These are phyloP conservation scores for Microcaecilia unicolor DNA, from an alignment of 2,797 vertebrate genomes.

Conservation along the genomic window DNA sequence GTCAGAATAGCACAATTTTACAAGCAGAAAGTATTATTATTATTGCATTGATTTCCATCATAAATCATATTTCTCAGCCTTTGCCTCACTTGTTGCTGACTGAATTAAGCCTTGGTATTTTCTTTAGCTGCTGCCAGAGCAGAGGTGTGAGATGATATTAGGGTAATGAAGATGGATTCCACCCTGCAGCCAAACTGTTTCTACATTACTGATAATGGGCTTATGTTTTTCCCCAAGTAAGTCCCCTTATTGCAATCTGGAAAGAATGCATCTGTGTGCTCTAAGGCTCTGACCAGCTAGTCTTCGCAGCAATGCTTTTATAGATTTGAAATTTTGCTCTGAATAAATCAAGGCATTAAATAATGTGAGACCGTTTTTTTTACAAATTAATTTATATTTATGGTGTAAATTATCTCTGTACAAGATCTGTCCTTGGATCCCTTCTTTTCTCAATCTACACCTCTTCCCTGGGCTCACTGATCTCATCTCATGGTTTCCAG, in stretches of 20 bases:
- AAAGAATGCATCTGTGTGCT: conserved; percentile 23
- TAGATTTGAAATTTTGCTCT: too few relatives aligned
- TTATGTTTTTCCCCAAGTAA: conserved; percentile 31
- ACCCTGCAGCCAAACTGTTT: conserved; percentile 54
- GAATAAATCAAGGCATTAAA: too few relatives aligned
- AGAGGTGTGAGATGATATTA: conserved; percentile 61
- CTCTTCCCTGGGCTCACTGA: too few relatives aligned
- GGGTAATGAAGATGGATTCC: conserved; percentile 74
- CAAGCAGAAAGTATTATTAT: conserved; percentile 60
- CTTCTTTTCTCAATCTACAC: too few relatives aligned
- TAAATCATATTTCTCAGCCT: conserved; percentile 65
- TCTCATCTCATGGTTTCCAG: too few relatives aligned
- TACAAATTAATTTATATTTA: too few relatives aligned
- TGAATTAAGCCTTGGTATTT: conserved; percentile 62
- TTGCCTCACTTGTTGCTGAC: conserved; percentile 49
- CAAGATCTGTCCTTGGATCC: too few relatives aligned
- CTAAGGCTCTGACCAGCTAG: conserved; percentile 2
- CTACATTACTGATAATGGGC: conserved; percentile 38
- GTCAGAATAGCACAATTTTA: conserved; percentile 48
- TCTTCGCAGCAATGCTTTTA: too few relatives aligned
- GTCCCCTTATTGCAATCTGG: conserved; percentile 37
- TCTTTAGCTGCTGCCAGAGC: conserved; percentile 57
- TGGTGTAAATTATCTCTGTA: too few relatives aligned
- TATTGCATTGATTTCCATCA: conserved; percentile 63
- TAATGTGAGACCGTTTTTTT: too few relatives aligned